These are phyloP conservation scores for Drosophila pegasa DNA, from an alignment of 2,888 invertebrate genomes.

Conservation along the genomic window DNA sequence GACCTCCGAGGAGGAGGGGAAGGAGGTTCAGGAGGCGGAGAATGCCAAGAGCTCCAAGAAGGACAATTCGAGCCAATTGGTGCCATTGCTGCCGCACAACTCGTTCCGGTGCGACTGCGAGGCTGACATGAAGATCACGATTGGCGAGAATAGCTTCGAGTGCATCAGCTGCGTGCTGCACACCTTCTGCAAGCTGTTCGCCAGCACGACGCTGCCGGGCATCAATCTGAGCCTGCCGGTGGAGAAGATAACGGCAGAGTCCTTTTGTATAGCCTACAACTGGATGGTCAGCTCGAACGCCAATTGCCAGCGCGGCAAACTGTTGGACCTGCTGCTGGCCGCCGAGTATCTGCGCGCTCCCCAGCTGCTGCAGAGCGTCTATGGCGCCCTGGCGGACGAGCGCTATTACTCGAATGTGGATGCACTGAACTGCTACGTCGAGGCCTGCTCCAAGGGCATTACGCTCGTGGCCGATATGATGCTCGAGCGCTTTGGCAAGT, in stretches of 20 bases:
- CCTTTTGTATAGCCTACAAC: slow-evolving; percentile 2
- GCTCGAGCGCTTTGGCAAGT: not conserved
- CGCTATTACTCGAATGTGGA: not conserved
- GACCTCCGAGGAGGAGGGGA: not conserved
- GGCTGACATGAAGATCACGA: slow-evolving; percentile 1
- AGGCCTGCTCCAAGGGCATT: slow-evolving; percentile 3
- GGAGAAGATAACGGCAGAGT: not conserved
- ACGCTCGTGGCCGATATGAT: not conserved
- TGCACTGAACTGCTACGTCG: not conserved
- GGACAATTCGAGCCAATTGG: not conserved
- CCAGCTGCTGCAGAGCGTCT: not conserved
- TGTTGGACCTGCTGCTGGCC: not conserved
- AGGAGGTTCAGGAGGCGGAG: not conserved
- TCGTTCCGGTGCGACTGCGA: too few species aligned
- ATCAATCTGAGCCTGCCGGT: not conserved
- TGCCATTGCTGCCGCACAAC: not conserved
- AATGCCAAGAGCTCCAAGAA: not conserved
- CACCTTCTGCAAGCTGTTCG: not conserved
- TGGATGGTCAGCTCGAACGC: slow-evolving; percentile 5
- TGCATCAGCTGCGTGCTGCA: slow-evolving; percentile 9
- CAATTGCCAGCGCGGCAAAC: not conserved
- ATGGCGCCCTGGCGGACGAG: not conserved
- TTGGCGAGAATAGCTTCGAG: not conserved
- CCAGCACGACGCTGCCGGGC: not conserved
- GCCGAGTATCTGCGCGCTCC: not conserved